A percentile compares a stretch with the other conserved stretches of the same genome.
phyloP scores from a whole-genome alignment of 64 coral and sea anemone species.

The Dendronephthya gigantea region DNA sequence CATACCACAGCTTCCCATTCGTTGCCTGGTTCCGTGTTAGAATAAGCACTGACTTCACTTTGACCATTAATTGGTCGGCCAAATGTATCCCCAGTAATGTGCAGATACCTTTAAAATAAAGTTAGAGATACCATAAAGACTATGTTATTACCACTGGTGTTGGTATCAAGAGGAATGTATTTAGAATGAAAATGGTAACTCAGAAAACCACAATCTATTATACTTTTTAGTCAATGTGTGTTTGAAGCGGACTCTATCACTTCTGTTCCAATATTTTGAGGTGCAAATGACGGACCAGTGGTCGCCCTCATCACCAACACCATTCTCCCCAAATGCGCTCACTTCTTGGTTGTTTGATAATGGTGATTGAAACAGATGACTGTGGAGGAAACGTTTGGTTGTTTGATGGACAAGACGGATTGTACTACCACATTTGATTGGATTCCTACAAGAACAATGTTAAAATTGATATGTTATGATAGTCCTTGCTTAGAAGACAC shows the following conservation, averaged over 20 bases:
- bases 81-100: slow-evolving; percentile 92
- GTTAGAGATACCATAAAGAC: neutral
- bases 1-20: slow-evolving; percentile 93
- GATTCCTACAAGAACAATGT: slow-evolving; percentile 32
- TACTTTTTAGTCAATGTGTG: slow-evolving; percentile 89
- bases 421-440: slow-evolving; percentile 77
- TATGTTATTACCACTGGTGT: neutral
- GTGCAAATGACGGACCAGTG: slow-evolving; percentile 72
- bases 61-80: slow-evolving; percentile 84
- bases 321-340: slow-evolving; percentile 97
- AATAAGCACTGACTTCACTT: slow-evolving; percentile 75
- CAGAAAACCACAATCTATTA: neutral
- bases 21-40: slow-evolving; percentile 59
- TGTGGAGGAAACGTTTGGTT: slow-evolving; percentile 86
- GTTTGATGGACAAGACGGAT: slow-evolving; percentile 72
- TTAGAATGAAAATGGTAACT: neutral
- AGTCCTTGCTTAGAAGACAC: too few relatives aligned
- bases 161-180: neutral
- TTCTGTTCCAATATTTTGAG: slow-evolving; percentile 76
- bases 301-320: slow-evolving; percentile 64
- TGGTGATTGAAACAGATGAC: slow-evolving; percentile 88
- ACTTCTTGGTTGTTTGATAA: slow-evolving; percentile 98
- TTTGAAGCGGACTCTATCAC: slow-evolving; percentile 61
- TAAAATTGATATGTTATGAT: neutral
- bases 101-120: slow-evolving; percentile 60